Evolutionary conservation across 2,797 vertebrate species (phyloP), one percentile per base, ranked within the genome.

Genomic region (Bradypodion ventrale): DNA sequence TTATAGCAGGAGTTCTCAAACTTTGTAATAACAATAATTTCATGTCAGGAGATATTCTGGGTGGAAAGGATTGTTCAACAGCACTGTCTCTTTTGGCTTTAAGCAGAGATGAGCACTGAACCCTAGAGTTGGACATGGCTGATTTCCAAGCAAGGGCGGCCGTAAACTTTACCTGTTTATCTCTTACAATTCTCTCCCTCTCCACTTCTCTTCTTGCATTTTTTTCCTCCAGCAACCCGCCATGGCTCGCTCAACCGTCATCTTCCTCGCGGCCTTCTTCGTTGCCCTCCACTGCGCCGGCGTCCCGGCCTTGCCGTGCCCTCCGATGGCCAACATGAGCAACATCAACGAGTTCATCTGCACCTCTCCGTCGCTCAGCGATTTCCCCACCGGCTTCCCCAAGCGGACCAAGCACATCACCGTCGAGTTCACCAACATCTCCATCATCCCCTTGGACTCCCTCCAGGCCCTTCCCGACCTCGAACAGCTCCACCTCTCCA

Each of bases 391-490:
- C 1, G 2, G 84, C 42, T 76, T 95, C 77, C 90, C 93, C 0
- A 4, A 69, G 1, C 25, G 79, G 78, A 91, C 89, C 0, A 0
- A 42, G 25, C 78, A 46, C 49, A 77, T 96, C 77, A 77, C 86
- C 0, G 52, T 95, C 40, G 94, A 96, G 90, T 94, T 94, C 86
- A 92, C 90, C 32, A 92, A 91, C 68, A 40, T 94, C 78, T 91
- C 86, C 1, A 19, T 7, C 42, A 87, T 94, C 40, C 76, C 76
- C 0, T 46, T 44, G 0, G 4, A 70, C 0, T 46, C 78, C 16
- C 88, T 95, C 7, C 60, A 2, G 9, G 86, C 73, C 0, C 2
- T 60, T 10, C 2, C 74, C 0, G 19, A 69, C 1, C 91, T 95
- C 35, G 75, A 8, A 21, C 92, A 94, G 4, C 78, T 95, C 42